These are phyloP conservation scores for Aegithalos caudatus DNA, from an alignment of 2,113 vertebrate genomes.

Conservation along the genomic window DNA sequence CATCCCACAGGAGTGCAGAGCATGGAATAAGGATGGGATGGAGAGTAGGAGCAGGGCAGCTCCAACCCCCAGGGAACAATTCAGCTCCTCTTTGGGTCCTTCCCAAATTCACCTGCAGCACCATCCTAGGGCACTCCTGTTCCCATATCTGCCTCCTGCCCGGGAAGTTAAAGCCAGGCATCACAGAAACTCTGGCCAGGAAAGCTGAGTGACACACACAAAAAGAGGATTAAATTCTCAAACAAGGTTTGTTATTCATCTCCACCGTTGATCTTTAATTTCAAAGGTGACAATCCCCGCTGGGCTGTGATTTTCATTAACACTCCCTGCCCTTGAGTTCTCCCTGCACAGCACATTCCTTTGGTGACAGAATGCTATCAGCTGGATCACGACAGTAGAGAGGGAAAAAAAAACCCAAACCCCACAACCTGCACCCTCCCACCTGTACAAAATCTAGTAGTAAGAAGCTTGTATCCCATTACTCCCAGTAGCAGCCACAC, in stretches of 20 bases:
- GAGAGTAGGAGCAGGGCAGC: neutral
- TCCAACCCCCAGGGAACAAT: neutral
- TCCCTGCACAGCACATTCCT: neutral
- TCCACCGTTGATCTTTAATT: neutral
- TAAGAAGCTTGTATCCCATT: neutral
- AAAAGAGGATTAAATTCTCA: neutral
- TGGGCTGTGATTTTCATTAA: neutral
- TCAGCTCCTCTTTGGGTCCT: neutral
- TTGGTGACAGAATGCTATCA: neutral
- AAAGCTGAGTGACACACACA: neutral
- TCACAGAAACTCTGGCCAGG: neutral
- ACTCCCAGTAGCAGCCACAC: neutral
- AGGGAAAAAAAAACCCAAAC: no score
- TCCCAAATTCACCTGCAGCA: neutral
- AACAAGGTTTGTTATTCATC: neutral
- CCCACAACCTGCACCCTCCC: neutral
- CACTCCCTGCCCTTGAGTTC: neutral
- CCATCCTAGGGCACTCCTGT: neutral
- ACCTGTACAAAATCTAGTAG: neutral
- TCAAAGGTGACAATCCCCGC: neutral
- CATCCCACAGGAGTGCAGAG: fast-evolving
- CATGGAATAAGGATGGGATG: neutral
- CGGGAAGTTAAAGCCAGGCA: neutral
- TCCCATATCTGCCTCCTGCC: neutral
- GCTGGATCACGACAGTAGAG: neutral